Percentiles rank a stretch among this genome's conserved stretches.
These are phyloP conservation scores for Dysidea cf. avara DNA, from an alignment of 37 sponge, comb jelly and placozoan genomes.

Conservation along the genomic window DNA sequence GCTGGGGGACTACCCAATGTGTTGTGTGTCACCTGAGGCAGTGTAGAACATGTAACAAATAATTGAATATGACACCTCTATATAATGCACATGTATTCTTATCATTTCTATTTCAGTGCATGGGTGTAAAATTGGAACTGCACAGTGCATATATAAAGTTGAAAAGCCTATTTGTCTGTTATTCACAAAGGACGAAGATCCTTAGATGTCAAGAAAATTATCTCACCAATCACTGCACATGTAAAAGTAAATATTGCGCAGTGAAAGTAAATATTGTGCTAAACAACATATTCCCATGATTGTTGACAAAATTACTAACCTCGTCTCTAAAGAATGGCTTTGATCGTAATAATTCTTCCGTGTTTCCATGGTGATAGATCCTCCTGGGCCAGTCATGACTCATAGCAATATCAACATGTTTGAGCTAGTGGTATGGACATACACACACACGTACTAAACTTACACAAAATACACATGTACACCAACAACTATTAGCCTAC, in stretches of 20 bases:
- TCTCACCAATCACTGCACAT: too few relatives aligned
- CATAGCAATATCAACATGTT: slow-evolving; percentile 82
- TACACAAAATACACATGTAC: not conserved
- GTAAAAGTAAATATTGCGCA: not conserved
- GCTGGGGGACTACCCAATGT: slow-evolving; percentile 80
- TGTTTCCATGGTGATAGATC: slow-evolving; percentile 91
- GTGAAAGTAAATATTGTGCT: not conserved
- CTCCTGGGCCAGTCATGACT: slow-evolving; percentile 99
- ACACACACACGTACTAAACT: not conserved
- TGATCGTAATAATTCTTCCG: slow-evolving; percentile 54
- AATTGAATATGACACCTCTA: not conserved
- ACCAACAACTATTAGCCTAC: not conserved
- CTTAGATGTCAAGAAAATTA: too few relatives aligned
- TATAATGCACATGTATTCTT: not conserved
- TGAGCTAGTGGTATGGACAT: slow-evolving; percentile 59
- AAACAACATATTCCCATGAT: not conserved
- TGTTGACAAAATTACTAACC: slow-evolving; percentile 10
- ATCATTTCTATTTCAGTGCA: not conserved
- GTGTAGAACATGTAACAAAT: not conserved
- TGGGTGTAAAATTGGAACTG: too few relatives aligned
- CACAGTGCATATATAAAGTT: too few relatives aligned
- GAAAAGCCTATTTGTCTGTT: too few relatives aligned
- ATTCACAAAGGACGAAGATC: too few relatives aligned
- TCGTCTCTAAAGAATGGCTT: slow-evolving; percentile 89
- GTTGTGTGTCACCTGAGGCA: slow-evolving; percentile 45